phyloP scores from a whole-genome alignment of 2,113 vertebrate species.

The Delphinapterus leucas region DNA sequence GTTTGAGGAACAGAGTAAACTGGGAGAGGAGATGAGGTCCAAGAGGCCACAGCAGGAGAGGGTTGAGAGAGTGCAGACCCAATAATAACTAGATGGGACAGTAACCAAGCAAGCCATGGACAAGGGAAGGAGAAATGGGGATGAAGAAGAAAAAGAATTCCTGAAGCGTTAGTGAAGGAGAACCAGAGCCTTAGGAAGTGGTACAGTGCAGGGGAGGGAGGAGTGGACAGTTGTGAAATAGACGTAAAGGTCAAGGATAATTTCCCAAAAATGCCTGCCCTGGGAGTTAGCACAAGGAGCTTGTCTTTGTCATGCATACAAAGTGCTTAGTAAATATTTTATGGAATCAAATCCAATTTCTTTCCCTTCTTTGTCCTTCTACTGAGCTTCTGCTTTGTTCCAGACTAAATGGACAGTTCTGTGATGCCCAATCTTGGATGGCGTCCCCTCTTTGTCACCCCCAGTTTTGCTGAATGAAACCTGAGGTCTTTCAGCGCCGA shows the following conservation, averaged over 20 bases:
- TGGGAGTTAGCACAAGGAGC: slow-evolving; percentile 51
- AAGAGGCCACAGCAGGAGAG: not conserved
- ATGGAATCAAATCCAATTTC: slow-evolving; percentile 26
- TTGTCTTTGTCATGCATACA: slow-evolving; percentile 39
- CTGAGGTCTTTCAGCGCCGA: not conserved
- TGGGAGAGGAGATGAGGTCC: not conserved
- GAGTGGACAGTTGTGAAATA: not conserved
- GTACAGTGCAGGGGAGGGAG: not conserved
- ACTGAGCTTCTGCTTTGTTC: not conserved
- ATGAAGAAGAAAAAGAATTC: not conserved
- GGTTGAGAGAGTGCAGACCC: not conserved
- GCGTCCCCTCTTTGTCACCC: not conserved
- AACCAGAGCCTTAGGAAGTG: not conserved
- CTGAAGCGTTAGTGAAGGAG: not conserved
- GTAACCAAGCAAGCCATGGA: not conserved
- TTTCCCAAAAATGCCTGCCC: slow-evolving; percentile 12
- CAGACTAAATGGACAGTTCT: not conserved
- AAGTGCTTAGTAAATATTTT: slow-evolving; percentile 54
- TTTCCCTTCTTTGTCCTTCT: not conserved
- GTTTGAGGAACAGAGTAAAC: not conserved
- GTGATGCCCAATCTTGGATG: not conserved
- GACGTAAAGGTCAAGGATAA: slow-evolving; percentile 37
- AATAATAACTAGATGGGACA: not conserved
- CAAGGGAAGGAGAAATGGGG: not conserved
- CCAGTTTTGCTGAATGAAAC: not conserved